A percentile compares a stretch with the other conserved stretches of the same genome.
These are phyloP conservation scores for Syndactyla subalaris DNA, from an alignment of 2,797 vertebrate species.

Conservation along the genomic window DNA sequence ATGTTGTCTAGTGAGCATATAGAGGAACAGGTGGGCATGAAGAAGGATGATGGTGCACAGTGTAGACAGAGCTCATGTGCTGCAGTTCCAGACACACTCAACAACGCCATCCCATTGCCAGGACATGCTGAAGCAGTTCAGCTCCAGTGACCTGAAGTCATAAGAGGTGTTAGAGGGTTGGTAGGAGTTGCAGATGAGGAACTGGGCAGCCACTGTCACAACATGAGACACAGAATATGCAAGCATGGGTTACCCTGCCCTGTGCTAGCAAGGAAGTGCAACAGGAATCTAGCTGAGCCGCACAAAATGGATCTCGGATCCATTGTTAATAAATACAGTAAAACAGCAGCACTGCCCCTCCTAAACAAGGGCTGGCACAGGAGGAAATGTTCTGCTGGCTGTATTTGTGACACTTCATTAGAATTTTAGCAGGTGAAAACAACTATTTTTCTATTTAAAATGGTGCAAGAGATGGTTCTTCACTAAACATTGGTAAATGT, in stretches of 20 bases:
- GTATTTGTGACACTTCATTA: background rate
- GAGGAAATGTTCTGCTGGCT: background rate
- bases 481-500: background rate
- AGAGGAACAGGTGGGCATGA: background rate
- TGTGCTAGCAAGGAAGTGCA: background rate
- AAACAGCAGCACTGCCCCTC: background rate
- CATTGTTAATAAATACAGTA: background rate
- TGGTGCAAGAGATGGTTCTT: background rate
- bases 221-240: background rate
- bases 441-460: background rate
- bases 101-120: background rate
- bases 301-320: background rate
- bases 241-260: background rate
- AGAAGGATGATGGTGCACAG: rapidly evolving
- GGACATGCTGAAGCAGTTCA: background rate
- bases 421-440: background rate
- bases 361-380: background rate
- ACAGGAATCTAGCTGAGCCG: background rate
- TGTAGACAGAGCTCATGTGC: background rate
- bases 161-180: background rate
- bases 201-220: background rate
- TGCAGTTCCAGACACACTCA: background rate
- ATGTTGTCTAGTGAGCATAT: rapidly evolving
- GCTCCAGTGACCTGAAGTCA: background rate
- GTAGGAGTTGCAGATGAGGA: background rate